These are phyloP conservation scores for Epicauta chinensis DNA, from an alignment of 1,140 invertebrate genomes.

Conservation along the genomic window DNA sequence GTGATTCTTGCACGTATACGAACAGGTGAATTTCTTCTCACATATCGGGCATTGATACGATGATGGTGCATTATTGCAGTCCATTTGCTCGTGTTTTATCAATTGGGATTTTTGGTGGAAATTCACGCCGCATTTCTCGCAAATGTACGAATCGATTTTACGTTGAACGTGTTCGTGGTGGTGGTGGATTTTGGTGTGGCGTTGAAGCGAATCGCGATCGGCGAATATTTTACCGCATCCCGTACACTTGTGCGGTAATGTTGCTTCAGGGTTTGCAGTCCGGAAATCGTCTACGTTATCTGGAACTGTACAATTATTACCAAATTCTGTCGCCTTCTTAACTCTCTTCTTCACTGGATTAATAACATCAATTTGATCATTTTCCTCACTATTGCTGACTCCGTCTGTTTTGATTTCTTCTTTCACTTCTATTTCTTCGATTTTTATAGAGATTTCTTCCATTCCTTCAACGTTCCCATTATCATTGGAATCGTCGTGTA, in stretches of 20 bases:
- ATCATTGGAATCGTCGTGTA: neutral
- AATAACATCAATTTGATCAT: too few relatives aligned
- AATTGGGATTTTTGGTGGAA: conserved; percentile 40
- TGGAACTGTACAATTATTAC: conserved; percentile 21
- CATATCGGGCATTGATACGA: conserved; percentile 37
- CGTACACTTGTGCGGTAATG: conserved; percentile 36
- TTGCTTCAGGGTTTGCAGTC: neutral
- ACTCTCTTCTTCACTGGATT: too few relatives aligned
- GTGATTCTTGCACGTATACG: conserved; percentile 38
- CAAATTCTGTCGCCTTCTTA: conserved; percentile 1
- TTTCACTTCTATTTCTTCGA: too few relatives aligned
- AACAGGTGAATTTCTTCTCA: conserved; percentile 21
- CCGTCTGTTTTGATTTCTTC: too few relatives aligned
- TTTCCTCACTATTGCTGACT: too few relatives aligned
- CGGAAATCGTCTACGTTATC: conserved; percentile 30
- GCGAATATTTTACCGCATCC: conserved; percentile 42
- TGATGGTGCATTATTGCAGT: conserved; percentile 40
- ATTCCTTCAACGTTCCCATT: too few relatives aligned
- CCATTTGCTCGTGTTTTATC: conserved; percentile 40
- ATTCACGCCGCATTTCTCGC: conserved; percentile 44
- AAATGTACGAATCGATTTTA: conserved; percentile 30
- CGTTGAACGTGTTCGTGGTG: conserved; percentile 27
- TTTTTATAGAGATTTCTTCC: too few relatives aligned
- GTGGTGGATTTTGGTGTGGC: conserved; percentile 24
- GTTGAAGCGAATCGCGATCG: conserved; percentile 39